Conservation (phyloP, 2,888 invertebrate species). For the Liposcelis brunnea region DNA sequence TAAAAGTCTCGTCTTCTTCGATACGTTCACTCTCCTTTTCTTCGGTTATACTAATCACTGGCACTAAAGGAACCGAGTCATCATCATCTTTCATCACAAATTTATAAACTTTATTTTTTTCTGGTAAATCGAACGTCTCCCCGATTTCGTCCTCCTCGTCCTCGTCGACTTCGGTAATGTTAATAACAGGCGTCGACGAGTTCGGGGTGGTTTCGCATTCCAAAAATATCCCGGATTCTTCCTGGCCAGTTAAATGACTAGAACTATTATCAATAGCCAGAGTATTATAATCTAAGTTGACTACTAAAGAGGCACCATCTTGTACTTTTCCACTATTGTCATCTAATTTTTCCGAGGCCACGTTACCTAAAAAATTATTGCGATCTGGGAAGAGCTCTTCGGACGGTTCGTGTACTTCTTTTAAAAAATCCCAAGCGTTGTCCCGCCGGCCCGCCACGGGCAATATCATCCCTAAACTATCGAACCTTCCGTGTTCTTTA, state of each 20-base stretch:
- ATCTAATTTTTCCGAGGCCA: slow-evolving; percentile 21
- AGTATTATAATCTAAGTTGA: too few species aligned
- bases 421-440: slow-evolving; percentile 21
- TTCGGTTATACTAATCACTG: not conserved
- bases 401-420: slow-evolving; percentile 2
- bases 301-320: not conserved
- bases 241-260: not conserved
- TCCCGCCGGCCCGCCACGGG: not conserved
- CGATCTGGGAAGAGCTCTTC: not conserved
- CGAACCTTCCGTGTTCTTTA: slow-evolving; percentile 2
- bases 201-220: too few species aligned
- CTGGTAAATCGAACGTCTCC: not conserved
- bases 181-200: not conserved
- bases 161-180: not conserved
- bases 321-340: slow-evolving; percentile 1
- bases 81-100: slow-evolving; percentile 2
- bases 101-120: not conserved
- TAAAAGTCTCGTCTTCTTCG: not conserved
- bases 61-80: too few species aligned
- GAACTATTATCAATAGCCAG: not conserved
- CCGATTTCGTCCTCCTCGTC: not conserved
- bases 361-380: slow-evolving; percentile 23
- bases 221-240: too few species aligned
- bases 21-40: not conserved
- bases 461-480: slow-evolving; percentile 2